Conservation (phyloP, 2,797 vertebrate species). For the Masticophis lateralis region DNA sequence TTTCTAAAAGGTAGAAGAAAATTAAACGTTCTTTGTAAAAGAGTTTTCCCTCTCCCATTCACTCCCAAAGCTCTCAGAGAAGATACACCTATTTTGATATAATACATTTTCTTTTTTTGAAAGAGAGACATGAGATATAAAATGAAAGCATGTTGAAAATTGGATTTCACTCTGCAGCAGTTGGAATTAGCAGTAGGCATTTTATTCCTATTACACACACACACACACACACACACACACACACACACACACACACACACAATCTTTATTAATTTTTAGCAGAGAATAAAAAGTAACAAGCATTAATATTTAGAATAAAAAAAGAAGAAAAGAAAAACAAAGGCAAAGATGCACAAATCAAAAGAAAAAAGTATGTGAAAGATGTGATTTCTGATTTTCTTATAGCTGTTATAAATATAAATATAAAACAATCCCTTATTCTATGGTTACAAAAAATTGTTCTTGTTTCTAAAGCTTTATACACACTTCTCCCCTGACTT, state of each 20-base stretch:
- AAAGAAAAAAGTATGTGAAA: not conserved
- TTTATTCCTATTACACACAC: too few species aligned
- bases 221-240: too few species aligned
- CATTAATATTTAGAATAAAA: not conserved
- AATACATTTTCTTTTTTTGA: not conserved
- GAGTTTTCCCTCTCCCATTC: not conserved
- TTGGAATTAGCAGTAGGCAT: not conserved
- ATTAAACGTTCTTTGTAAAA: not conserved
- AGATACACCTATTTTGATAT: not conserved
- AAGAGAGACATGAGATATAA: not conserved
- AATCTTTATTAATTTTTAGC: not conserved
- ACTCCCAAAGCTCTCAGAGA: not conserved
- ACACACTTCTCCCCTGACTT: not conserved
- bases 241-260: too few species aligned
- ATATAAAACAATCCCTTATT: not conserved
- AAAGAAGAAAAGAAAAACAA: not conserved
- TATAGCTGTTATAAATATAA: not conserved
- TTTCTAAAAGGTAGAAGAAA: not conserved
- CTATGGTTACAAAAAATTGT: not conserved
- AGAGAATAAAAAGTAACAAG: not conserved
- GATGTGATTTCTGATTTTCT: not conserved
- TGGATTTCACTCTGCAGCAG: not conserved
- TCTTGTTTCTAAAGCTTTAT: not conserved
- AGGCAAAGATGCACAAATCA: not conserved
- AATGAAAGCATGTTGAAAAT: not conserved